These are phyloP conservation scores for Tethea ocularis DNA, from an alignment of 2,888 invertebrate genomes.

Conservation along the genomic window DNA sequence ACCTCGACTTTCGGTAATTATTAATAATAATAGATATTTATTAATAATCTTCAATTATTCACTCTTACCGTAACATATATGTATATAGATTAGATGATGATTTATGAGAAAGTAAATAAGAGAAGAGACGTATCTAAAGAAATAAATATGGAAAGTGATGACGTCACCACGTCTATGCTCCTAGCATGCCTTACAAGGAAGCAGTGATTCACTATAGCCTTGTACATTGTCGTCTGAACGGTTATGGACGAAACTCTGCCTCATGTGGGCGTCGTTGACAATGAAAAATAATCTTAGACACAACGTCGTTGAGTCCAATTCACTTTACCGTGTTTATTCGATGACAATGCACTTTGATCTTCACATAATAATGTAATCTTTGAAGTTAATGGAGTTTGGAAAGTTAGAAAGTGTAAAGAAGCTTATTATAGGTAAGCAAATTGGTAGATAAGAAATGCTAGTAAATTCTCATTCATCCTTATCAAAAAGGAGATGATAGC, in stretches of 20 bases:
- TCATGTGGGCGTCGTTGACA: conserved; percentile 33
- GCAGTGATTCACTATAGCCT: conserved; percentile 36
- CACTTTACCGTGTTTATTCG: conserved; percentile 21
- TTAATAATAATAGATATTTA: too few relatives aligned
- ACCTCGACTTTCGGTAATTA: too few relatives aligned
- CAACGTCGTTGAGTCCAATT: conserved; percentile 20
- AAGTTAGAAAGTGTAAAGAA: conserved; percentile 39
- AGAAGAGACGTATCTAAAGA: background rate
- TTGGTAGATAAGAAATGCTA: too few relatives aligned
- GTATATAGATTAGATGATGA: too few relatives aligned
- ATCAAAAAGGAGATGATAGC: too few relatives aligned
- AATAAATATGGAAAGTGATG: conserved; percentile 47
- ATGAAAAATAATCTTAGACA: conserved; percentile 26
- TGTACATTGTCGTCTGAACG: conserved; percentile 26
- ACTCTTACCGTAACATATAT: too few relatives aligned
- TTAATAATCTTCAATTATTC: too few relatives aligned
- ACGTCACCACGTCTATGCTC: conserved; percentile 33
- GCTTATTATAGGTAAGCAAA: background rate
- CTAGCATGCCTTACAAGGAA: conserved; percentile 40
- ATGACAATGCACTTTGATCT: conserved; percentile 28
- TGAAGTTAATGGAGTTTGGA: conserved; percentile 20
- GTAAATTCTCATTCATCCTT: too few relatives aligned
- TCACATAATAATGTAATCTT: conserved; percentile 17
- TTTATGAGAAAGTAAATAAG: background rate
- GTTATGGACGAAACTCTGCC: conserved; percentile 35